These are phyloP conservation scores for Acheta domesticus DNA, from an alignment of 2,888 invertebrate species.

Conservation along the genomic window DNA sequence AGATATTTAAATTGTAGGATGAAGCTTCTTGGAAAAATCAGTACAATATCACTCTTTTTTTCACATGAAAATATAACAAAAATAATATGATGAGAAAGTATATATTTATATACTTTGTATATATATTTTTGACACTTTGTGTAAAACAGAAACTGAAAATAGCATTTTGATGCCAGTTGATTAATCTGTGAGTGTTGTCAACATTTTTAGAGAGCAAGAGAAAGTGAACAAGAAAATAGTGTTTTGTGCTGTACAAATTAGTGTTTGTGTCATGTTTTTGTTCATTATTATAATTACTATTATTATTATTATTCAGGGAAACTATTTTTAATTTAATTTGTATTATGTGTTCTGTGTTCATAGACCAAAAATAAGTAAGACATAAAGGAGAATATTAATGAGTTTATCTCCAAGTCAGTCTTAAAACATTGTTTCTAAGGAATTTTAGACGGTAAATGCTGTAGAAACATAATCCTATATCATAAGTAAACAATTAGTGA, in stretches of 20 bases:
- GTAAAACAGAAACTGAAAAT: slow-evolving; percentile 34
- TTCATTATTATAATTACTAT: slow-evolving; percentile 27
- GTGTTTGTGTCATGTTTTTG: slow-evolving; percentile 29
- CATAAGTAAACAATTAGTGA: slow-evolving; percentile 30
- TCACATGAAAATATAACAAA: slow-evolving; percentile 33
- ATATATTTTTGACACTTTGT: slow-evolving; percentile 38
- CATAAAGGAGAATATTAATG: slow-evolving; percentile 27
- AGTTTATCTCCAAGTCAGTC: slow-evolving; percentile 31
- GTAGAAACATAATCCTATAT: slow-evolving; percentile 33
- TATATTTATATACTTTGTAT: slow-evolving; percentile 38
- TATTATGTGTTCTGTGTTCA: slow-evolving; percentile 34
- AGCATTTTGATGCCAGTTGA: slow-evolving; percentile 33
- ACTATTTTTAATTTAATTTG: slow-evolving; percentile 32
- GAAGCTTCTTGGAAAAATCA: slow-evolving; percentile 24
- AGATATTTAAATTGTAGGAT: slow-evolving; percentile 1
- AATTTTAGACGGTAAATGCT: slow-evolving; percentile 29
- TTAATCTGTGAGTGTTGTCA: slow-evolving; percentile 33
- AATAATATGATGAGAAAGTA: slow-evolving; percentile 34
- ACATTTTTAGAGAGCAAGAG: slow-evolving; percentile 27
- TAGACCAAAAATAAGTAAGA: slow-evolving; percentile 32
- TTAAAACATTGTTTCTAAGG: slow-evolving; percentile 33
- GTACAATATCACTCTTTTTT: slow-evolving; percentile 36
- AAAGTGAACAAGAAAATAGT: slow-evolving; percentile 26
- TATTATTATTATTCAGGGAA: slow-evolving; percentile 35
- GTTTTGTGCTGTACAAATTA: slow-evolving; percentile 35